Evolutionary conservation across 2,888 invertebrate genomes (phyloP).

Genomic region (Drosophila mulleri): DNA sequence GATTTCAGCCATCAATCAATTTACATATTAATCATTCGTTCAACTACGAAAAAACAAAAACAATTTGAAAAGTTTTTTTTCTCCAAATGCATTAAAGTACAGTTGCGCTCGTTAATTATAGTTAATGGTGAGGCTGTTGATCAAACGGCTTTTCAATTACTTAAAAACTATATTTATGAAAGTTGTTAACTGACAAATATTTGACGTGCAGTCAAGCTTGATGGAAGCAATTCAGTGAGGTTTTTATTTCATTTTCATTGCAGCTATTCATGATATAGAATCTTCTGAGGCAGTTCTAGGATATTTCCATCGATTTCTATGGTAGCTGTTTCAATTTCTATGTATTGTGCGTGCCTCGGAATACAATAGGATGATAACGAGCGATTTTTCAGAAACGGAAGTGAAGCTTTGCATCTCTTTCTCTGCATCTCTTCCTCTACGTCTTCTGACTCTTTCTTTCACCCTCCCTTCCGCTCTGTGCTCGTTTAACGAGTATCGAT

Average conservation of each 20-base stretch:
- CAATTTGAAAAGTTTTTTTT: not conserved
- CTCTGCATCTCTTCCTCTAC: not conserved
- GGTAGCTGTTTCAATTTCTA: not conserved
- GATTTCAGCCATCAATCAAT: constrained; percentile 23
- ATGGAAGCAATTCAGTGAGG: not conserved
- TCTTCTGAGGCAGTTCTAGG: too few relatives aligned
- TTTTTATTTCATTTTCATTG: too few relatives aligned
- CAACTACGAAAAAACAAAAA: not conserved
- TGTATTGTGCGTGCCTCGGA: not conserved
- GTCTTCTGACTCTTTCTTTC: not conserved
- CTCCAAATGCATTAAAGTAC: constrained; percentile 3
- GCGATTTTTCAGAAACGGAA: not conserved
- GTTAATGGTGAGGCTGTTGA: not conserved
- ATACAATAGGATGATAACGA: constrained; percentile 1
- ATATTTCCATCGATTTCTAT: not conserved
- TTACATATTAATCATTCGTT: constrained; percentile 18
- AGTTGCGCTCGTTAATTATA: constrained; percentile 2
- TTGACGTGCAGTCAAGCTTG: not conserved
- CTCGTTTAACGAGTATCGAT: constrained; percentile 27
- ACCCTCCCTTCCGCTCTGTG: not conserved
- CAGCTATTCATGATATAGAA: not conserved
- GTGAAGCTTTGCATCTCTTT: not conserved
- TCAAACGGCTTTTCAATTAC: not conserved
- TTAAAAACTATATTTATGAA: not conserved
- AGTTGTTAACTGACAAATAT: not conserved